Conservation (phyloP, 2,797 vertebrate genomes). For the Mormyrops attenuatus region DNA sequence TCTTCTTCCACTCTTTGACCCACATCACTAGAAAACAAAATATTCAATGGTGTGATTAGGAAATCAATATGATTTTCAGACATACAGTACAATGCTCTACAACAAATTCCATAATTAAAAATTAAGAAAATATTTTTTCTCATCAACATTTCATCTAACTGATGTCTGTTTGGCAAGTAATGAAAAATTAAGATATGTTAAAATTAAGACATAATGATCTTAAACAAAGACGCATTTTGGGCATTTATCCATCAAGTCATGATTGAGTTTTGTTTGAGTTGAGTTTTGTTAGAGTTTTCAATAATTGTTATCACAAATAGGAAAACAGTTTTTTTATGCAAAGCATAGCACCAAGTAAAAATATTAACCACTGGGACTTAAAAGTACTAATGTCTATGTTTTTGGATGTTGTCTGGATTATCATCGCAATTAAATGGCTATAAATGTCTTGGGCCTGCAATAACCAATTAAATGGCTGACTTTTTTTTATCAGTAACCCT, state of each 20-base stretch:
- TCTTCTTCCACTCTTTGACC: not conserved
- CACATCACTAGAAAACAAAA: not conserved
- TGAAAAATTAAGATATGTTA: not conserved
- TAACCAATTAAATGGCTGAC: not conserved
- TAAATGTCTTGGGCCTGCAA: not conserved
- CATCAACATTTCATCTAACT: not conserved
- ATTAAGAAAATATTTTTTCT: not conserved
- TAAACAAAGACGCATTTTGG: not conserved
- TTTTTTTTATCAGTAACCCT: not conserved
- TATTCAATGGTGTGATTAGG: not conserved
- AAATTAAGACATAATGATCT: not conserved
- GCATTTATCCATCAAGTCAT: not conserved
- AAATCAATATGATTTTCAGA: not conserved
- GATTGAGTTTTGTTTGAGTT: not conserved
- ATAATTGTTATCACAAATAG: not conserved
- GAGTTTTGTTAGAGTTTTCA: not conserved
- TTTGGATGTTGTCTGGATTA: not conserved
- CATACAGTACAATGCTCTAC: not conserved
- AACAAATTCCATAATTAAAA: not conserved
- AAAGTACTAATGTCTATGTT: not conserved
- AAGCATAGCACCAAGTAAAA: not conserved
- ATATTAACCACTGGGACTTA: not conserved
- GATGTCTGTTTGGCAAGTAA: not conserved
- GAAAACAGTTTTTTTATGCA: not conserved
- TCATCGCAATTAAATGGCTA: not conserved